Percentiles rank a stretch among this genome's conserved stretches.
phyloP scores from a whole-genome alignment of 1,140 invertebrate genomes.

The Neomicropteryx cornuta region DNA sequence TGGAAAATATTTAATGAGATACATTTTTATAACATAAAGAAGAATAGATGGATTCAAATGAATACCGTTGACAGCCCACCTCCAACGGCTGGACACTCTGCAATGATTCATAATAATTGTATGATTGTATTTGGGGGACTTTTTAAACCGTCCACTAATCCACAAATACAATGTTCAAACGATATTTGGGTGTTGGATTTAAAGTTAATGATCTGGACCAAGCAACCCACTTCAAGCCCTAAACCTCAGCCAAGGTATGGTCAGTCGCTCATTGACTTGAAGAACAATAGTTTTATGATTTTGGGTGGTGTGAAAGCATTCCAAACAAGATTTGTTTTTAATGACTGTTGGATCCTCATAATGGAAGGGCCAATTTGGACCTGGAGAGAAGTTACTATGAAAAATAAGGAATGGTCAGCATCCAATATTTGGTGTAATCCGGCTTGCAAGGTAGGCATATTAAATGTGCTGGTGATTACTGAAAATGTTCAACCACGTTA shows the following conservation, averaged over 20 bases:
- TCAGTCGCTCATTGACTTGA: constrained; percentile 72
- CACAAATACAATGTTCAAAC: constrained; percentile 60
- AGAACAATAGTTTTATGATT: constrained; percentile 58
- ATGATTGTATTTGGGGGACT: constrained; percentile 89
- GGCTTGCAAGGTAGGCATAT: constrained; percentile 56
- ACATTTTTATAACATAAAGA: constrained; percentile 75
- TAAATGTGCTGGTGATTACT: too few species aligned
- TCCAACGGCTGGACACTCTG: constrained; percentile 87
- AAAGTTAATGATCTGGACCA: constrained; percentile 62
- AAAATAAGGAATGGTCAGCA: constrained; percentile 65
- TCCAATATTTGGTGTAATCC: constrained; percentile 88
- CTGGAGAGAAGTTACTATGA: constrained; percentile 70
- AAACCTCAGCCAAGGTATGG: constrained; percentile 79
- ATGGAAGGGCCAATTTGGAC: constrained; percentile 57
- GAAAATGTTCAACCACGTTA: too few species aligned
- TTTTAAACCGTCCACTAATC: constrained; percentile 28
- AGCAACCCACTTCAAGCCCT: constrained; percentile 51
- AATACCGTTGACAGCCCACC: constrained; percentile 54
- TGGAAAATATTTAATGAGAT: constrained; percentile 87
- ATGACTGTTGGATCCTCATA: constrained; percentile 52
- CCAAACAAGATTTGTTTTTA: constrained; percentile 41
- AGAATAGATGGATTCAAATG: constrained; percentile 76
- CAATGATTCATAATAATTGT: constrained; percentile 69
- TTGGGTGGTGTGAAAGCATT: constrained; percentile 53
- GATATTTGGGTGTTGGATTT: constrained; percentile 86